phyloP scores from a whole-genome alignment of 2,797 vertebrate species.

The Rhynchonycteris naso region DNA sequence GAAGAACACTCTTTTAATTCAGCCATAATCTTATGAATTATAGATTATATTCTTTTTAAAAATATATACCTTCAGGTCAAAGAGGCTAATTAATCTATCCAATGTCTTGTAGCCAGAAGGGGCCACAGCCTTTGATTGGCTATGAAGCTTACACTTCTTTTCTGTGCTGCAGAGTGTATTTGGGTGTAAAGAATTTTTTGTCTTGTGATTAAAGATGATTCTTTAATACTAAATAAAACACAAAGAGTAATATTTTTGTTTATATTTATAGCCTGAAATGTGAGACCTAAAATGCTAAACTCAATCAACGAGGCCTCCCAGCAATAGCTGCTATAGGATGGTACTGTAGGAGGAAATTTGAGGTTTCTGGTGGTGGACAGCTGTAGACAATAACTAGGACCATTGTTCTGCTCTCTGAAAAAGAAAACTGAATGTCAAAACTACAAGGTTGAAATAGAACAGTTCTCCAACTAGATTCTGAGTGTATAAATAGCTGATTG shows the following conservation, averaged over 20 bases:
- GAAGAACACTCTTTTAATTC: not conserved
- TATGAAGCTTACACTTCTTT: not conserved
- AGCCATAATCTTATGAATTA: not conserved
- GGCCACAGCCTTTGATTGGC: not conserved
- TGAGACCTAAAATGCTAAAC: not conserved
- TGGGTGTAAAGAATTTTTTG: not conserved
- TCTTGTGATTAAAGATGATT: not conserved
- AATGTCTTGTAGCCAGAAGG: not conserved
- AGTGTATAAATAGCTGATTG: not conserved
- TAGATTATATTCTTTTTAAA: not conserved
- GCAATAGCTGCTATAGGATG: not conserved
- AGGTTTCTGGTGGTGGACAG: not conserved
- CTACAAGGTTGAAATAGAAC: not conserved
- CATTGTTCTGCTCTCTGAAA: not conserved
- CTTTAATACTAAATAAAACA: not conserved
- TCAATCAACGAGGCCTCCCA: fast-evolving
- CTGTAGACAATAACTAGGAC: not conserved
- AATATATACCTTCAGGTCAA: not conserved
- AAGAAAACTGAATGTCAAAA: not conserved
- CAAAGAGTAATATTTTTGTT: not conserved
- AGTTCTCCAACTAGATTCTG: not conserved
- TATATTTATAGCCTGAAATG: not conserved
- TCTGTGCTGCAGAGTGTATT: not conserved
- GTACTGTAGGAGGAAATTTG: not conserved
- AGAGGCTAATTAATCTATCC: not conserved